Percentiles rank a stretch among this genome's conserved stretches.
Conservation (phyloP, 2,797 vertebrate species). For the Varecia variegata region DNA sequence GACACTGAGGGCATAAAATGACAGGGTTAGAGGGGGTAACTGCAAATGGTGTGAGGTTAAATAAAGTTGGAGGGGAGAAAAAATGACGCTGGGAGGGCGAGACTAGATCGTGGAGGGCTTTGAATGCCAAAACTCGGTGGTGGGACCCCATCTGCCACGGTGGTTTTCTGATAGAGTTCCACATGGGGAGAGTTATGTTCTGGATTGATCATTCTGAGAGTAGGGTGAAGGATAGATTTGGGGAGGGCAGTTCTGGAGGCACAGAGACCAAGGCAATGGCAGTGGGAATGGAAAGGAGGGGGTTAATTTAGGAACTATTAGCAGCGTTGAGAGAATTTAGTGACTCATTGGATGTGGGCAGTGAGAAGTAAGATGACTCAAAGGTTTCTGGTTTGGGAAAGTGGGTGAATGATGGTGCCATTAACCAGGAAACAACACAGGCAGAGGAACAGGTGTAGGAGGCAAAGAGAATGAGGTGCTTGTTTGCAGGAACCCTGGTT, state of each 20-base stretch:
- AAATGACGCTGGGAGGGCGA: background rate
- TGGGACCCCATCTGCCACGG: background rate
- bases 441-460: background rate
- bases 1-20: background rate
- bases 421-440: constrained; percentile 19
- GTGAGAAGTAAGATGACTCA: constrained; percentile 54
- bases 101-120: background rate
- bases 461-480: background rate
- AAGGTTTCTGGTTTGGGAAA: constrained; percentile 36
- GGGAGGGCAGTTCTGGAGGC: background rate
- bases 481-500: background rate
- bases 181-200: background rate
- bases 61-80: background rate
- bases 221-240: background rate
- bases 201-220: background rate
- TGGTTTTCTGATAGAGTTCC: background rate
- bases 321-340: background rate
- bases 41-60: background rate
- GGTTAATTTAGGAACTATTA: background rate
- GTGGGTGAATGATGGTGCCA: background rate
- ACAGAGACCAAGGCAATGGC: background rate
- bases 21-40: background rate
- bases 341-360: constrained; percentile 50
- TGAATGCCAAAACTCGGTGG: background rate
- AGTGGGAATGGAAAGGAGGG: background rate